A percentile compares a stretch with the other conserved stretches of the same genome.
These are phyloP conservation scores for Natator depressus DNA, from an alignment of 2,113 vertebrate species.

Conservation along the genomic window DNA sequence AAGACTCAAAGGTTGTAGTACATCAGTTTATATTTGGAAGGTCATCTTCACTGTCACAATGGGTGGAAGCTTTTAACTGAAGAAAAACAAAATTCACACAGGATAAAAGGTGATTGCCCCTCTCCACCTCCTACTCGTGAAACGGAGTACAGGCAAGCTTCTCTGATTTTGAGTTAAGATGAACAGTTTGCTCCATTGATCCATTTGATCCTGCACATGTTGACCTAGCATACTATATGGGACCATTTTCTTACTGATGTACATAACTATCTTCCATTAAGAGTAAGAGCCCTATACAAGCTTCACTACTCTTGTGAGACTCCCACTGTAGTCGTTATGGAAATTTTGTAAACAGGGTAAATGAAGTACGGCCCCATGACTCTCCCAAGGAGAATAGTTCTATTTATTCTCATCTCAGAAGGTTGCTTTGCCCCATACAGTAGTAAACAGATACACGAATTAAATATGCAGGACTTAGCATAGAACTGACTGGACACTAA, in stretches of 20 bases:
- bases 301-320: neutral
- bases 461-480: neutral
- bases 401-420: neutral
- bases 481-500: neutral
- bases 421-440: neutral
- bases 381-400: neutral
- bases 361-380: neutral
- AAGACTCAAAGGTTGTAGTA: neutral
- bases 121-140: neutral
- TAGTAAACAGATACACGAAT: neutral
- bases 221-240: neutral
- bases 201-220: neutral
- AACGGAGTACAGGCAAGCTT: neutral
- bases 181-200: neutral
- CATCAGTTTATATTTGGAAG: neutral
- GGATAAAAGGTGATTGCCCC: neutral
- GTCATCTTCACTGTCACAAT: neutral
- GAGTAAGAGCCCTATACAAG: neutral
- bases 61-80: neutral
- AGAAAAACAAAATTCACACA: neutral
- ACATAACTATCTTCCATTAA: neutral
- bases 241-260: neutral
- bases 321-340: neutral
- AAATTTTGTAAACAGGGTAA: neutral
- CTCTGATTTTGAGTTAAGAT: neutral